These are phyloP conservation scores for Tachina grossa DNA, from an alignment of 2,888 invertebrate species.

Conservation along the genomic window DNA sequence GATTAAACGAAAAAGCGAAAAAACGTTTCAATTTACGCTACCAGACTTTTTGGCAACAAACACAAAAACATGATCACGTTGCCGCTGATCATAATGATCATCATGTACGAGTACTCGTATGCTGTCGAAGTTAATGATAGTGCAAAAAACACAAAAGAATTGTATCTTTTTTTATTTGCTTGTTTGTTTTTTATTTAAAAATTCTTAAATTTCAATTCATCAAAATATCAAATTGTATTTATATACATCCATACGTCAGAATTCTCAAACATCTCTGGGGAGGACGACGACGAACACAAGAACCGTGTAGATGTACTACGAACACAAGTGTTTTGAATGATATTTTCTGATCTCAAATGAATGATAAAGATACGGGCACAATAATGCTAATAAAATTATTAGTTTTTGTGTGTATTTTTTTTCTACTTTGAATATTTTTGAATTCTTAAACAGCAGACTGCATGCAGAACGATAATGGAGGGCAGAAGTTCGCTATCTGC, in stretches of 20 bases:
- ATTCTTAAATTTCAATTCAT: constrained; percentile 61
- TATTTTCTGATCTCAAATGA: constrained; percentile 31
- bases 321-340: constrained; percentile 30
- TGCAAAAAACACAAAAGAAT: constrained; percentile 57
- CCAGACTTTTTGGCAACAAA: constrained; percentile 72
- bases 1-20: constrained; percentile 56
- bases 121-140: constrained; percentile 48
- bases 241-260: constrained; percentile 18
- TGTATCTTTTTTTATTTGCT: background rate
- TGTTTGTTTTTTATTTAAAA: constrained; percentile 6
- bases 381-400: constrained; percentile 44
- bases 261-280: background rate
- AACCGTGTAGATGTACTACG: constrained; percentile 19
- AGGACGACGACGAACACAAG: background rate
- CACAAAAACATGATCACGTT: constrained; percentile 41
- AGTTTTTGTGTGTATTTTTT: constrained; percentile 2
- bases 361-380: constrained; percentile 26
- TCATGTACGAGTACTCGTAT: background rate
- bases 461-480: background rate
- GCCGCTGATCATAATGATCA: constrained; percentile 2
- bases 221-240: constrained; percentile 40
- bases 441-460: constrained; percentile 23
- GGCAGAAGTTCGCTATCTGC: constrained; percentile 12
- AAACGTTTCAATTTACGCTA: constrained; percentile 66
- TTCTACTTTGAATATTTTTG: background rate